These are phyloP conservation scores for Gymnobelideus leadbeateri DNA, from an alignment of 2,113 vertebrate genomes.

Conservation along the genomic window DNA sequence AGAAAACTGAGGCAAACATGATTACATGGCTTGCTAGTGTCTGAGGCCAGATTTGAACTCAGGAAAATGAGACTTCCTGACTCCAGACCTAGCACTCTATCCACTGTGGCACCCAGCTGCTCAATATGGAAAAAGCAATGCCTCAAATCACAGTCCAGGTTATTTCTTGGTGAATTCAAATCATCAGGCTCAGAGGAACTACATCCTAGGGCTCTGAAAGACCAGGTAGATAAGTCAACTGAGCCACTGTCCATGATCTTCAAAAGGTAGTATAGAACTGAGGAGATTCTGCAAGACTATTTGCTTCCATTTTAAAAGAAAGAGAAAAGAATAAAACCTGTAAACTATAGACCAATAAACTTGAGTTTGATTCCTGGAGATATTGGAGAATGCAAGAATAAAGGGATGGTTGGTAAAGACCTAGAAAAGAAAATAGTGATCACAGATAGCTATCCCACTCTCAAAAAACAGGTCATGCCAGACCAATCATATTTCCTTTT, in stretches of 20 bases:
- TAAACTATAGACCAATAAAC: neutral
- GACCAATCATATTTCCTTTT: neutral
- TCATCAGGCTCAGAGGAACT: neutral
- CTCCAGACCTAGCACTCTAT: neutral
- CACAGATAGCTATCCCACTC: neutral
- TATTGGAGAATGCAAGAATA: neutral
- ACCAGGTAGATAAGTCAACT: neutral
- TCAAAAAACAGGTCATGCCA: neutral
- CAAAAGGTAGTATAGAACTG: neutral
- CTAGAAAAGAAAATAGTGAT: neutral
- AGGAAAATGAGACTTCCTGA: neutral
- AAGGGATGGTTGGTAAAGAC: neutral
- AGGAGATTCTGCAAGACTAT: neutral
- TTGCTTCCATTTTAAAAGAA: neutral
- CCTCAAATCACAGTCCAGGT: neutral
- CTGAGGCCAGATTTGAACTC: no score
- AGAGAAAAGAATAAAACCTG: neutral
- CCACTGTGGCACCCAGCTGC: neutral
- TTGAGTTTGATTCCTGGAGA: neutral
- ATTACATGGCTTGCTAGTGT: no score
- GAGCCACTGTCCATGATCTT: neutral
- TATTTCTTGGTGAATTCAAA: neutral
- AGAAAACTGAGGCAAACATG: no score
- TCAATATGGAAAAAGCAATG: neutral
- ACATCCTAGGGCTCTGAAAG: neutral